These are phyloP conservation scores for Nomada hirtipes DNA, from an alignment of 2,888 invertebrate species.

Conservation along the genomic window DNA sequence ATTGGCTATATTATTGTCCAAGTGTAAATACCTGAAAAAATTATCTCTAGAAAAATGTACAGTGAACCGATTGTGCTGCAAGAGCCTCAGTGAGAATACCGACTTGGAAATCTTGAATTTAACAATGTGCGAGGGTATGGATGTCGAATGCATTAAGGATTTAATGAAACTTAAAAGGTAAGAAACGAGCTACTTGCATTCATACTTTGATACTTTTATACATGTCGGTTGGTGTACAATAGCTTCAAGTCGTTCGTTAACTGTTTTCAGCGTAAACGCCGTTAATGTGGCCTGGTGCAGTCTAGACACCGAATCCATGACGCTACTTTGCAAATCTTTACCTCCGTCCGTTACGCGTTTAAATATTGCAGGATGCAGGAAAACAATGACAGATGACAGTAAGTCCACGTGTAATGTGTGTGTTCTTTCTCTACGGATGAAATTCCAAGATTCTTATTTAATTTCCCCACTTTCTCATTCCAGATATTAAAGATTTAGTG, in stretches of 20 bases:
- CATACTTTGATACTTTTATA: no score
- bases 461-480: constrained; percentile 16
- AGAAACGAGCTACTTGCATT: constrained; percentile 79
- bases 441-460: not conserved
- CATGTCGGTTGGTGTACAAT: no score
- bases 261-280: constrained; percentile 86
- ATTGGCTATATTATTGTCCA: constrained; percentile 87
- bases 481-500: constrained; percentile 90
- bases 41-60: constrained; percentile 93
- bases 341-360: constrained; percentile 89
- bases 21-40: constrained; percentile 91
- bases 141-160: constrained; percentile 87
- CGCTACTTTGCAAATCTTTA: constrained; percentile 87
- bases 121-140: constrained; percentile 92
- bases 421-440: no score
- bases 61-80: constrained; percentile 88
- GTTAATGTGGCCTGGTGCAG: constrained; percentile 94
- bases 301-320: constrained; percentile 87
- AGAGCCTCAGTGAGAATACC: constrained; percentile 88
- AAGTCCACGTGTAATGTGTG: constrained; percentile 80
- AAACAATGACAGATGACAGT: constrained; percentile 91
- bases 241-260: not conserved
- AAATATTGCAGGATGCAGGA: constrained; percentile 93
- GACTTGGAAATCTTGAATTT: constrained; percentile 93
- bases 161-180: constrained; percentile 85